A percentile compares a stretch with the other conserved stretches of the same genome.
Evolutionary conservation across 2,888 invertebrate species (phyloP).

Genomic region (Pyrrhia umbra): DNA sequence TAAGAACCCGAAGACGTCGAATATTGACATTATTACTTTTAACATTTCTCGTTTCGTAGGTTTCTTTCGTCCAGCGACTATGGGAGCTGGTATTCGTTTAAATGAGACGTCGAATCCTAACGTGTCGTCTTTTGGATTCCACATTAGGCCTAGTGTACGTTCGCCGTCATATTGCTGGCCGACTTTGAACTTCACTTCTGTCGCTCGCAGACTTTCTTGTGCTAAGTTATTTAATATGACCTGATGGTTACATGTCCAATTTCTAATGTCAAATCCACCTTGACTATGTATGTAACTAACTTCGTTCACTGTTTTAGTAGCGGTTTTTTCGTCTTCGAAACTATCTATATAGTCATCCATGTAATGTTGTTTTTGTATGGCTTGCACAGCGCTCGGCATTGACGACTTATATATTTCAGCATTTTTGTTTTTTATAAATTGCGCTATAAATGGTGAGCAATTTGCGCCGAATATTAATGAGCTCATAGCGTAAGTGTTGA

Average conservation of each 20-base stretch:
- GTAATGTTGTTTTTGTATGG: conserved; percentile 6
- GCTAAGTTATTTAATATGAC: too few species aligned
- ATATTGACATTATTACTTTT: too few species aligned
- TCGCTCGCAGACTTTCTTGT: too few species aligned
- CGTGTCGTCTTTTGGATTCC: not conserved
- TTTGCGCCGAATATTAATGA: conserved; percentile 19
- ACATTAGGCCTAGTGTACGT: conserved; percentile 8
- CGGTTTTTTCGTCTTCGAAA: not conserved
- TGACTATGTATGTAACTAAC: conserved; percentile 1
- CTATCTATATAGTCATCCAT: conserved; percentile 1
- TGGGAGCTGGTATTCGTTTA: not conserved
- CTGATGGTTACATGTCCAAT: not conserved
- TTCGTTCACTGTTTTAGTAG: not conserved
- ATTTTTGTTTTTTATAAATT: conserved; percentile 20
- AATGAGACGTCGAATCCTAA: conserved; percentile 11
- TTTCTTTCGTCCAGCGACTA: not conserved
- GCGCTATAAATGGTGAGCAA: conserved; percentile 16
- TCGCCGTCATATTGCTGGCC: conserved; percentile 10
- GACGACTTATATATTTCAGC: not conserved
- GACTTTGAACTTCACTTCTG: too few species aligned
- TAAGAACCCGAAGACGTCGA: conserved; percentile 40
- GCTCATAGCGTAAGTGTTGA: conserved; percentile 3
- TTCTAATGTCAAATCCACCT: conserved; percentile 14
- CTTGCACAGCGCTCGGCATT: conserved; percentile 14
- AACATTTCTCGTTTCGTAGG: not conserved